These are phyloP conservation scores for Spodoptera litura DNA, from an alignment of 1,140 invertebrate genomes.

Conservation along the genomic window DNA sequence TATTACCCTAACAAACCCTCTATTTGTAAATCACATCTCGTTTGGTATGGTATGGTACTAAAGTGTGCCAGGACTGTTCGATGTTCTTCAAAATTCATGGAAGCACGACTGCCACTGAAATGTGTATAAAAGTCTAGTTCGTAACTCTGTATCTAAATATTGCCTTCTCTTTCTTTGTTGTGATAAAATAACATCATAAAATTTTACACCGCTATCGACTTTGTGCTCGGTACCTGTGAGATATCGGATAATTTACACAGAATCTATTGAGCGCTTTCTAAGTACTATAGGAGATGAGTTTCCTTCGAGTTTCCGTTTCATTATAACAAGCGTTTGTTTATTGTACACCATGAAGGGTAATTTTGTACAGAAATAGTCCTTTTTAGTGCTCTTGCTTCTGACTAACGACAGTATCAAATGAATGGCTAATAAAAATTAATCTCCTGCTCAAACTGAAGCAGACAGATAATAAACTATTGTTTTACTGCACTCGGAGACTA, in stretches of 20 bases:
- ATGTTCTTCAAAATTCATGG: constrained; percentile 43
- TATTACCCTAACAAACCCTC: not conserved
- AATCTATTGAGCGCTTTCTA: constrained; percentile 19
- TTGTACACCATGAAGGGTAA: not conserved
- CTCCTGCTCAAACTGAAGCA: not conserved
- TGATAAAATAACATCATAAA: constrained; percentile 34
- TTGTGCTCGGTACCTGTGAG: constrained; percentile 9
- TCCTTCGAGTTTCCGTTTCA: constrained; percentile 12
- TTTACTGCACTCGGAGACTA: not conserved
- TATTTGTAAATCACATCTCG: constrained; percentile 5
- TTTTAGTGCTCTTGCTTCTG: not conserved
- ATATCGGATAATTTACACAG: constrained; percentile 19
- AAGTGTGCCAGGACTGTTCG: not conserved
- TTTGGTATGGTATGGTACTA: too few relatives aligned
- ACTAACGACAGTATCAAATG: not conserved
- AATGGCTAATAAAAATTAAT: not conserved
- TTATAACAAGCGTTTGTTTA: constrained; percentile 18
- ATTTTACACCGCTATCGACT: constrained; percentile 23
- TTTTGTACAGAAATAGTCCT: not conserved
- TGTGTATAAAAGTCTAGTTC: constrained; percentile 43
- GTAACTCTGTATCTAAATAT: constrained; percentile 41
- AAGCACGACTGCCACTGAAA: constrained; percentile 30
- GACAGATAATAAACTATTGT: constrained; percentile 24
- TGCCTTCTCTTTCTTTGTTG: constrained; percentile 30
- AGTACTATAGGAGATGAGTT: not conserved